Evolutionary conservation across 2,113 vertebrate genomes (phyloP).

Genomic region (Gopherus flavomarginatus): DNA sequence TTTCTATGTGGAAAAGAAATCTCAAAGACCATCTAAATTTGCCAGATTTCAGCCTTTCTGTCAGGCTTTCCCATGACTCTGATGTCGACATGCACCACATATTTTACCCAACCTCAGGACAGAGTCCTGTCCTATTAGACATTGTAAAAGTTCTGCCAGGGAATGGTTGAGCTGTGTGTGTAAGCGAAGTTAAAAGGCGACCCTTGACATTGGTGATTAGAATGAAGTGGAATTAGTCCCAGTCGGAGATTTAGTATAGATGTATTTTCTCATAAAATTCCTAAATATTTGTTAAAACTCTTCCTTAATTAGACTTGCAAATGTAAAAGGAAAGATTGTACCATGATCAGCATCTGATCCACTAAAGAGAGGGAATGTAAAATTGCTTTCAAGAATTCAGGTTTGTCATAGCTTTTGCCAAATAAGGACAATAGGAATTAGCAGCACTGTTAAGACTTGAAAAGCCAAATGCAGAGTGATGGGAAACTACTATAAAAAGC

Average conservation of each 20-base stretch:
- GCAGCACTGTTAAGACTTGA: not conserved
- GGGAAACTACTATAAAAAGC: slow-evolving; percentile 9
- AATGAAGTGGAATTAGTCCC: slow-evolving; percentile 64
- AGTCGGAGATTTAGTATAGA: slow-evolving; percentile 24
- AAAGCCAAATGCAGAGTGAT: not conserved
- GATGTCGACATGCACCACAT: not conserved
- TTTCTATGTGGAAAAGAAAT: not conserved
- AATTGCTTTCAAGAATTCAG: not conserved
- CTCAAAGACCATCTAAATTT: not conserved
- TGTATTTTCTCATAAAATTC: slow-evolving; percentile 57
- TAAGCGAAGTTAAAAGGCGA: not conserved
- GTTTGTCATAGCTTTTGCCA: not conserved
- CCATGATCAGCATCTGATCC: not conserved
- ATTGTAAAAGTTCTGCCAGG: slow-evolving; percentile 25
- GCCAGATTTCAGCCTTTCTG: not conserved
- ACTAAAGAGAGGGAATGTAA: not conserved
- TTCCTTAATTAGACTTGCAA: slow-evolving; percentile 23
- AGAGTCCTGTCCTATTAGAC: slow-evolving; percentile 3
- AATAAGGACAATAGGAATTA: not conserved
- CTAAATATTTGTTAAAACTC: slow-evolving; percentile 47
- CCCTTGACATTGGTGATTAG: slow-evolving; percentile 53
- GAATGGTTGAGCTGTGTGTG: not conserved
- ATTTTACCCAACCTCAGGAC: slow-evolving; percentile 11
- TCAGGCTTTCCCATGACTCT: not conserved
- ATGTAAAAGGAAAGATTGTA: slow-evolving; percentile 15